These are phyloP conservation scores for Caenorhabditis japonica DNA, from an alignment of 2,888 invertebrate species.

Conservation along the genomic window DNA sequence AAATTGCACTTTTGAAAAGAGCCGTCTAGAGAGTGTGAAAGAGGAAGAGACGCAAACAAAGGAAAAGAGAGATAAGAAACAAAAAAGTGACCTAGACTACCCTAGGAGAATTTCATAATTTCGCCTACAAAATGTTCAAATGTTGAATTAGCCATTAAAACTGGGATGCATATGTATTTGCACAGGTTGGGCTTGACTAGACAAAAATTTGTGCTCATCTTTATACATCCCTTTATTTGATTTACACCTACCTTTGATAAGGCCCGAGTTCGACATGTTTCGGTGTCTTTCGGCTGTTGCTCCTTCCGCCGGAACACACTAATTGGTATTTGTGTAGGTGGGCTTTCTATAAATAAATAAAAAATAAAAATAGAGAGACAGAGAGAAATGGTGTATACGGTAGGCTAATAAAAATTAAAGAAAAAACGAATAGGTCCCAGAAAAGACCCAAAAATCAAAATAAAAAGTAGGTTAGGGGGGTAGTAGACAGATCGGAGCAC, in stretches of 20 bases:
- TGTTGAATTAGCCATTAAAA: neutral
- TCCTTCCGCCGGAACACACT: neutral
- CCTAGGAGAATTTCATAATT: neutral
- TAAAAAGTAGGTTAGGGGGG: conserved; percentile 44
- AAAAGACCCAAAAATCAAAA: neutral
- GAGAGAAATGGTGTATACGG: too few species aligned
- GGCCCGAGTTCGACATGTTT: conserved; percentile 37
- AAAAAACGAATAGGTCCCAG: too few species aligned
- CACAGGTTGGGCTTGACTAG: too few species aligned
- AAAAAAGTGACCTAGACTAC: conserved; percentile 8
- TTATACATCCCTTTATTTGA: too few species aligned
- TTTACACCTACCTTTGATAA: conserved; percentile 22
- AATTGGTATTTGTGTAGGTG: conserved; percentile 13
- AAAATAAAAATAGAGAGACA: too few species aligned
- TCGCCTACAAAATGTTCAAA: too few species aligned
- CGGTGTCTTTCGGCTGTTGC: conserved; percentile 8
- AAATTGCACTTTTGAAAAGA: neutral
- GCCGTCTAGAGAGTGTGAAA: conserved; percentile 16
- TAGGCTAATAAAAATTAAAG: too few species aligned
- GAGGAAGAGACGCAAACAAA: conserved; percentile 33
- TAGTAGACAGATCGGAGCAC: conserved; percentile 37
- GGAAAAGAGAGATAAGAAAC: conserved; percentile 7
- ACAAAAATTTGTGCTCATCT: too few species aligned
- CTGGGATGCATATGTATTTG: neutral
- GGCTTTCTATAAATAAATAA: conserved; percentile 14